A percentile compares a stretch with the other conserved stretches of the same genome.
phyloP scores from a whole-genome alignment of 1,140 invertebrate species.

The Berghia stephanieae region DNA sequence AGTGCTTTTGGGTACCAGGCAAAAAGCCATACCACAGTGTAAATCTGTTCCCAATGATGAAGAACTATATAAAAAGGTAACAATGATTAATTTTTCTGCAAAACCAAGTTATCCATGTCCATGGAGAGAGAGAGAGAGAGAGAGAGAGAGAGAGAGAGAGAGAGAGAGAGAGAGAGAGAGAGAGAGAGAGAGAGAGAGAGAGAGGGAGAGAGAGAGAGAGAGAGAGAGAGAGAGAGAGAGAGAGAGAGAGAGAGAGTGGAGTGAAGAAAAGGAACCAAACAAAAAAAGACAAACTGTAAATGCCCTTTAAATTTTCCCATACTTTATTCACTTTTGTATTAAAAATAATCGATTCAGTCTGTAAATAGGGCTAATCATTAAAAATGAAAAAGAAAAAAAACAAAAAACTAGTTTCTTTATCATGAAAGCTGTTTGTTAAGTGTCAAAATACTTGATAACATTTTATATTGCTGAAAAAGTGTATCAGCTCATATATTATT shows the following conservation, averaged over 20 bases:
- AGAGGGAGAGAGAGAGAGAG: neutral
- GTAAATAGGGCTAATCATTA: neutral
- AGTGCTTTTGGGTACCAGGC: no score
- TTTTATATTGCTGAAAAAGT: no score
- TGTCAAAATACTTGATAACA: neutral
- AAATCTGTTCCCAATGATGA: no score
- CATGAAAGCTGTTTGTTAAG: conserved; percentile 80
- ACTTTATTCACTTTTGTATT: neutral
- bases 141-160: conserved; percentile 32
- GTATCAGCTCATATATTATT: no score
- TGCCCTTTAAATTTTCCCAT: neutral
- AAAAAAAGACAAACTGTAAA: neutral
- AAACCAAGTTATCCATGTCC: no score
- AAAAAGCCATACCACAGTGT: no score
- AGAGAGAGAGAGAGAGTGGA: conserved; percentile 13
- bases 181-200: conserved; percentile 31
- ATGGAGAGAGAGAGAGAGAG: no score
- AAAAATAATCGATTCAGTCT: neutral
- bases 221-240: neutral
- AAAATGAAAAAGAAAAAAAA: neutral
- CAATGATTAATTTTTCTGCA: no score
- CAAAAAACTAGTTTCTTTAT: neutral
- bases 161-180: conserved; percentile 34
- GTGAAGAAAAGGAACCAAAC: neutral
- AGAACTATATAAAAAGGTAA: no score